phyloP scores from a whole-genome alignment of 2,113 vertebrate genomes.

The Crypturellus undulatus region DNA sequence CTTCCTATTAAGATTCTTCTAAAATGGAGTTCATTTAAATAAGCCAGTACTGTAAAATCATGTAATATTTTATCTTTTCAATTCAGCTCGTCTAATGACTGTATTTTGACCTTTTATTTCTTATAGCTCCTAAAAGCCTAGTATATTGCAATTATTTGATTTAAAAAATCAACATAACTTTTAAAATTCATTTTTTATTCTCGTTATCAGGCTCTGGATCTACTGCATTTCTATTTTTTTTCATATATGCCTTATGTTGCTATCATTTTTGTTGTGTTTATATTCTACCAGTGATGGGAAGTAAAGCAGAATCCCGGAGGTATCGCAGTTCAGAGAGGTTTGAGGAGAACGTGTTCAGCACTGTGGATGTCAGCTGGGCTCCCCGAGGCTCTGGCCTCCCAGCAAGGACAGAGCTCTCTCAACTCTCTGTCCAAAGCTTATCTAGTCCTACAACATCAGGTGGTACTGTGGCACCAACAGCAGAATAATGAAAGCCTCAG shows the following conservation, averaged over 20 bases:
- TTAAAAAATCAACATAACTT: not conserved
- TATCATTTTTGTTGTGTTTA: too few species aligned
- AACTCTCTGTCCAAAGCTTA: not conserved
- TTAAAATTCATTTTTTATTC: not conserved
- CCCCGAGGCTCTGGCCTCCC: not conserved
- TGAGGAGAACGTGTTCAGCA: not conserved
- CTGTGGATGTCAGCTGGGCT: not conserved
- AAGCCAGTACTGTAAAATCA: not conserved
- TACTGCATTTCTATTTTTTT: not conserved
- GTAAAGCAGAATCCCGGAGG: too few species aligned
- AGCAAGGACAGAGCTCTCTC: not conserved
- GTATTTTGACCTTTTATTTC: not conserved
- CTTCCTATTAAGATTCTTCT: not conserved
- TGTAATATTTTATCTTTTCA: not conserved
- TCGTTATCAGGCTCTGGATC: not conserved
- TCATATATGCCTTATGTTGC: not conserved
- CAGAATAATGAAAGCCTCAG: not conserved
- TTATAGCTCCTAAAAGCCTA: not conserved
- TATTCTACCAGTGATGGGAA: too few species aligned
- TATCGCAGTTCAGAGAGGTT: not conserved
- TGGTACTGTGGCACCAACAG: not conserved
- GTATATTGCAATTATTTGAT: not conserved
- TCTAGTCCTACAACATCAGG: not conserved
- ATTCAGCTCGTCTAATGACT: not conserved
- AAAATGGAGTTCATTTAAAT: not conserved